These are phyloP conservation scores for Arctopsyche grandis DNA, from an alignment of 1,140 invertebrate genomes.

Conservation along the genomic window DNA sequence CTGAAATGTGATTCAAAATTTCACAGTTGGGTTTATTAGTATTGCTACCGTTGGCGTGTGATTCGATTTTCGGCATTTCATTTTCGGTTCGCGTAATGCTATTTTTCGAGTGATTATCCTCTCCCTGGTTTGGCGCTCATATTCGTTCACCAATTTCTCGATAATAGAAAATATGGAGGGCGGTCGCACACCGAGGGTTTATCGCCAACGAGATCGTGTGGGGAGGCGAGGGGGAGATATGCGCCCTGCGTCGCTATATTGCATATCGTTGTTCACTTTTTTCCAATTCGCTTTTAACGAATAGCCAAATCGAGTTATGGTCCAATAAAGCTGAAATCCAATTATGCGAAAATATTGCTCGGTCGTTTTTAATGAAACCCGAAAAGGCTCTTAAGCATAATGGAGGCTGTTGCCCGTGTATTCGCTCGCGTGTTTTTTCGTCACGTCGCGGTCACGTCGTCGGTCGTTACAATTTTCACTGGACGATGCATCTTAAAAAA, in stretches of 20 bases:
- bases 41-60: background rate
- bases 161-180: constrained; percentile 35
- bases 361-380: constrained; percentile 35
- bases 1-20: background rate
- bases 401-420: background rate
- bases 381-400: constrained; percentile 28
- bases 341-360: constrained; percentile 44
- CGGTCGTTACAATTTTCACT: too few species aligned
- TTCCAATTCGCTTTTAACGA: constrained; percentile 44
- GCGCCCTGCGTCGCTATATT: constrained; percentile 33
- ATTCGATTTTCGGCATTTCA: constrained; percentile 25
- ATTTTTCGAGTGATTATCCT: constrained; percentile 29
- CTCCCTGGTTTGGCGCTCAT: background rate
- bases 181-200: background rate
- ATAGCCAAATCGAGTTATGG: constrained; percentile 46
- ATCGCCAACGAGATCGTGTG: background rate
- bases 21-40: background rate
- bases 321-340: constrained; percentile 44
- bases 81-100: constrained; percentile 5
- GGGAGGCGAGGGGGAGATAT: background rate
- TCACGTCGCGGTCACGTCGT: background rate
- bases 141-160: constrained; percentile 28
- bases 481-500: too few species aligned
- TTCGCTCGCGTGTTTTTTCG: constrained; percentile 9
- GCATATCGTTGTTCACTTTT: constrained; percentile 46